Percentiles rank a stretch among this genome's conserved stretches.
Evolutionary conservation across 2,113 vertebrate species (phyloP).

Genomic region (Albula goreensis): DNA sequence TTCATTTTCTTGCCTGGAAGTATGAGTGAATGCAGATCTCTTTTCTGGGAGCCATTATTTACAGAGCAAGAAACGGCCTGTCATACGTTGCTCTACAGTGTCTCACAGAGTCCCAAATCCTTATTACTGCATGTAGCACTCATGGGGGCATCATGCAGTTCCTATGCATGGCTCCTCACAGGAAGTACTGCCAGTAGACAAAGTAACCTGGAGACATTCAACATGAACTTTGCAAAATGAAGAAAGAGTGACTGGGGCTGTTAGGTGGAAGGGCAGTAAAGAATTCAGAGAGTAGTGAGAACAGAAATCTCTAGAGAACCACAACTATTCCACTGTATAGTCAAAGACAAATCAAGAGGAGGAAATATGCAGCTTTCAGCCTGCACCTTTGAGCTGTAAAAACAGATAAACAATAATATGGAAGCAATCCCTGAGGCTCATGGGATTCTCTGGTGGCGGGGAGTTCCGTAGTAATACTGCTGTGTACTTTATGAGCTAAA

Average conservation of each 20-base stretch:
- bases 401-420: slow-evolving; percentile 6
- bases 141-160: not conserved
- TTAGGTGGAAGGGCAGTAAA: not conserved
- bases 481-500: not conserved
- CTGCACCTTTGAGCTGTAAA: not conserved
- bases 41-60: not conserved
- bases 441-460: not conserved
- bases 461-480: not conserved
- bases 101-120: not conserved
- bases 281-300: not conserved
- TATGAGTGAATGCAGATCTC: not conserved
- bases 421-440: not conserved
- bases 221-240: not conserved
- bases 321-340: not conserved
- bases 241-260: not conserved
- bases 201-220: not conserved
- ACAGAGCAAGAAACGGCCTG: not conserved
- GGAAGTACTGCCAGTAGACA: not conserved
- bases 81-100: not conserved
- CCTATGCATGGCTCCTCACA: not conserved
- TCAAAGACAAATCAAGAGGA: not conserved
- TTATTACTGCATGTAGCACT: not conserved
- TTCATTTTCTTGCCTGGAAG: not conserved
- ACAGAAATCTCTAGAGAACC: not conserved
- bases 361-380: not conserved